These are phyloP conservation scores for Drosophila nikananu DNA, from an alignment of 1,140 invertebrate genomes.

Conservation along the genomic window DNA sequence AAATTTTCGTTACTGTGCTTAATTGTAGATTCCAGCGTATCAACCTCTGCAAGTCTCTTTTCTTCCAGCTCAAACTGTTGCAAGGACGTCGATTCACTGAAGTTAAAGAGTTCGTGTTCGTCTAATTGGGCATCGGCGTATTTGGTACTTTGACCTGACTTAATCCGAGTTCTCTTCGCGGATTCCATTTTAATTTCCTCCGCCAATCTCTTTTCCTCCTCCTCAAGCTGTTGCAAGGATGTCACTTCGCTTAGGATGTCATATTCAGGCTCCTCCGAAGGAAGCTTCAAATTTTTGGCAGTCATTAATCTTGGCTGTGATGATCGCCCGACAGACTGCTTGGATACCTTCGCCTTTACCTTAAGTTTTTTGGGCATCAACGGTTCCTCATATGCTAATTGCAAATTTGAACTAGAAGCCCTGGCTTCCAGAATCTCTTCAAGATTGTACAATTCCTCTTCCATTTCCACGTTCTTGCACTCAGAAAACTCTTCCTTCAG, in stretches of 20 bases:
- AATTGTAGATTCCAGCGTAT: neutral
- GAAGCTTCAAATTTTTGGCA: neutral
- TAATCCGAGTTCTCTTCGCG: neutral
- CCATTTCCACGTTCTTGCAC: neutral
- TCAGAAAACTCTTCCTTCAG: neutral
- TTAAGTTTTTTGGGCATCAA: neutral
- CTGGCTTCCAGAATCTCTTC: neutral
- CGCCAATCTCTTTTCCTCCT: neutral
- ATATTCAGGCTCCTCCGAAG: neutral
- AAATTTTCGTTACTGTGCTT: neutral
- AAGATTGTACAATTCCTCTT: neutral
- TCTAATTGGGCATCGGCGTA: neutral
- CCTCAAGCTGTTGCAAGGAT: slow-evolving; percentile 5
- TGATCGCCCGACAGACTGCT: neutral
- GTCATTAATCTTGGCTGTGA: neutral
- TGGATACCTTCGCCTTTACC: neutral
- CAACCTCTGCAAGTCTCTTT: neutral
- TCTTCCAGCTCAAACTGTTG: slow-evolving; percentile 14
- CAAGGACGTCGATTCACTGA: slow-evolving; percentile 4
- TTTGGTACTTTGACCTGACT: neutral
- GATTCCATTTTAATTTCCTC: neutral
- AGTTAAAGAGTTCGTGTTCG: neutral
- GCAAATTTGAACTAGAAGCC: neutral
- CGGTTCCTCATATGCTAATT: neutral
- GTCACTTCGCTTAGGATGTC: neutral